Evolutionary conservation across 2,797 vertebrate species (phyloP).

Genomic region (Yasuhikotakia modesta): DNA sequence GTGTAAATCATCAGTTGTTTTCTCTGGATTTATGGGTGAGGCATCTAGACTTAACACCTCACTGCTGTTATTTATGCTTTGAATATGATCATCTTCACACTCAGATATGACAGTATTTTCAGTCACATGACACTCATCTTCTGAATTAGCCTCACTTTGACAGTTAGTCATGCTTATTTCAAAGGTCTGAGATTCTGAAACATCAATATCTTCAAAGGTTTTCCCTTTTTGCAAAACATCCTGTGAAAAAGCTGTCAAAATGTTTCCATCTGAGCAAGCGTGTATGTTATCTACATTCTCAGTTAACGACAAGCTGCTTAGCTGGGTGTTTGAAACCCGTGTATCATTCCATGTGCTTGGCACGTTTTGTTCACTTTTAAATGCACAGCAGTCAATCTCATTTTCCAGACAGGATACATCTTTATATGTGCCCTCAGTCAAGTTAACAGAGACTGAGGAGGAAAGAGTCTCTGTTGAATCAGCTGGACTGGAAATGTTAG

Average conservation of each 20-base stretch:
- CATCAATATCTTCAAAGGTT: background rate
- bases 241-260: background rate
- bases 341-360: constrained; percentile 17
- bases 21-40: background rate
- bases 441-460: constrained; percentile 10
- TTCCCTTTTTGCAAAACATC: background rate
- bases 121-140: constrained; percentile 17
- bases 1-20: background rate
- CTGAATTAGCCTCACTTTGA: constrained; percentile 28
- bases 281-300: background rate
- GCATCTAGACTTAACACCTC: constrained; percentile 6
- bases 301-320: background rate
- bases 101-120: background rate
- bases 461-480: constrained; percentile 33
- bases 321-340: constrained; percentile 10
- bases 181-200: constrained; percentile 6
- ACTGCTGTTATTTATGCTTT: constrained; percentile 16
- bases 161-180: background rate
- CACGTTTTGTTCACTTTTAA: constrained; percentile 18
- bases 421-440: constrained; percentile 31
- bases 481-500: constrained; percentile 40
- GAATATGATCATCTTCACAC: constrained; percentile 5
- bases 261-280: background rate
- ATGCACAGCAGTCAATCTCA: constrained; percentile 29
- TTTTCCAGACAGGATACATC: constrained; percentile 22